Evolutionary conservation across 2,888 invertebrate species (phyloP).

Genomic region (Platerodrilus igneus): DNA sequence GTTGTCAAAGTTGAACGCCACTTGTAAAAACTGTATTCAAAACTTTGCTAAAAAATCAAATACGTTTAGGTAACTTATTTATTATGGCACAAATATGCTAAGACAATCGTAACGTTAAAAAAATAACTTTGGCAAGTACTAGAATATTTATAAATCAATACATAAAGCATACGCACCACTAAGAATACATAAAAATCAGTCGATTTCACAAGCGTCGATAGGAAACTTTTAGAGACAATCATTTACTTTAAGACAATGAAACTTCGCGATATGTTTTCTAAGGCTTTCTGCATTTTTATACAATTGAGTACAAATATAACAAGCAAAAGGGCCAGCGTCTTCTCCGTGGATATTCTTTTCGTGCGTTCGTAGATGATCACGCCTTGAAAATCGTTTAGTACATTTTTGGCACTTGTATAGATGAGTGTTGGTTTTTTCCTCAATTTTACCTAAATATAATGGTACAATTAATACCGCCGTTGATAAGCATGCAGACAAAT

Average conservation of each 20-base stretch:
- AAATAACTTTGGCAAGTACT: too few species aligned
- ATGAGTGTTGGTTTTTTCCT: constrained; percentile 32
- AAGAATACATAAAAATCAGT: too few species aligned
- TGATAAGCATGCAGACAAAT: constrained; percentile 26
- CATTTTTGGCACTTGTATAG: constrained; percentile 45
- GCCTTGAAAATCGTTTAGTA: constrained; percentile 44
- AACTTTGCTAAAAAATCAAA: too few species aligned
- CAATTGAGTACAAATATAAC: constrained; percentile 46
- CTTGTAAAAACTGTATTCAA: too few species aligned
- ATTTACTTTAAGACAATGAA: constrained; percentile 38
- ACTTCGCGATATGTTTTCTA: constrained; percentile 48
- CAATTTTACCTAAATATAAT: constrained; percentile 41
- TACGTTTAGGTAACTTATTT: too few species aligned
- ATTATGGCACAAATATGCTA: too few species aligned
- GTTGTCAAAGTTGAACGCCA: too few species aligned
- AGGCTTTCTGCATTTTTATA: constrained; percentile 50
- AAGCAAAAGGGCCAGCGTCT: constrained; percentile 48
- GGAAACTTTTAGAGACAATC: constrained; percentile 17
- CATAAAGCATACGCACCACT: too few species aligned
- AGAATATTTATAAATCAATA: too few species aligned
- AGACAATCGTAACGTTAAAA: too few species aligned
- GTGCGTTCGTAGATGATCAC: constrained; percentile 48
- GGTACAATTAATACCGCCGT: constrained; percentile 26
- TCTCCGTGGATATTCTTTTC: constrained; percentile 50
- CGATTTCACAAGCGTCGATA: constrained; percentile 18